phyloP scores from a whole-genome alignment of 2,888 invertebrate species.

The Mamestra brassicae region DNA sequence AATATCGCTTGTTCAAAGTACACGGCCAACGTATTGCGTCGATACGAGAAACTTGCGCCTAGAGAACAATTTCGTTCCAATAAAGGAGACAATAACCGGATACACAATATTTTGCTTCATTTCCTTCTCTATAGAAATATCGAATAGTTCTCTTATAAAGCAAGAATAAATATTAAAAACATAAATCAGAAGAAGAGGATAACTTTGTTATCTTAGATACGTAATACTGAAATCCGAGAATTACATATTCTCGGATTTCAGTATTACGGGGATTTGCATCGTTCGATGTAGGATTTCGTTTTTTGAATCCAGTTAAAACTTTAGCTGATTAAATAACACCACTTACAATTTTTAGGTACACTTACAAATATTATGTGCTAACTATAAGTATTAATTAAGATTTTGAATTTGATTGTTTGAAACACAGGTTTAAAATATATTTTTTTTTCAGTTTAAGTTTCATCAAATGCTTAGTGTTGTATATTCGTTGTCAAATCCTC shows the following conservation, averaged over 20 bases:
- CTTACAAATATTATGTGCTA: no score
- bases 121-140: constrained; percentile 24
- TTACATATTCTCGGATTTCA: constrained; percentile 14
- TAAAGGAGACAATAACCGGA: constrained; percentile 38
- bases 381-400: background rate
- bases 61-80: constrained; percentile 38
- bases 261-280: background rate
- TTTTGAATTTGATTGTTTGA: background rate
- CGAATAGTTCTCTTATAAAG: constrained; percentile 24
- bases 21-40: background rate
- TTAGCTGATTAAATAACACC: background rate
- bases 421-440: no score
- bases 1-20: constrained; percentile 32
- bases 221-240: no score
- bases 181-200: constrained; percentile 27
- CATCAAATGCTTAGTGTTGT: background rate
- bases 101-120: constrained; percentile 15
- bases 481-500: background rate
- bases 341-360: background rate
- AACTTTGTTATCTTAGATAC: constrained; percentile 5
- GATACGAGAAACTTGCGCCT: constrained; percentile 8
- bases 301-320: background rate
- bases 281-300: constrained; percentile 2
- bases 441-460: no score
- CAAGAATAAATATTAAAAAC: constrained; percentile 39